These are phyloP conservation scores for Caenorhabditis japonica DNA, from an alignment of 2,888 invertebrate species.

Conservation along the genomic window DNA sequence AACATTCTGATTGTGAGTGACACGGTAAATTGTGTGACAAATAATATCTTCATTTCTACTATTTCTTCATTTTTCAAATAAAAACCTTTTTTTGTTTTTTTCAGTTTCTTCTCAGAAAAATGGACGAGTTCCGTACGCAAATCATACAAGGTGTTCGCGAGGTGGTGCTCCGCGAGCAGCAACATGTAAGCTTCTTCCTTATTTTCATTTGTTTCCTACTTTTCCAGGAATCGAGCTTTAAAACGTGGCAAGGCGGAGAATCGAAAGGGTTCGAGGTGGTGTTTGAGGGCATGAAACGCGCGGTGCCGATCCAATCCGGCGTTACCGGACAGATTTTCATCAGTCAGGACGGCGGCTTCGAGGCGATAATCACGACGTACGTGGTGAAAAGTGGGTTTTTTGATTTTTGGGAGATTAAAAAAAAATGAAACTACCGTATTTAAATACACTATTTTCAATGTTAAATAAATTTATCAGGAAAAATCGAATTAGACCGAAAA, in stretches of 20 bases:
- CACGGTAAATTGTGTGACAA: no score
- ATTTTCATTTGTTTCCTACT: no score
- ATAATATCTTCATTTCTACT: no score
- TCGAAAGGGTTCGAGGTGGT: constrained; percentile 45
- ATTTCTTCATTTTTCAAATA: no score
- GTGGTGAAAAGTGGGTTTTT: constrained; percentile 25
- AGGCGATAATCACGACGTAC: constrained; percentile 40
- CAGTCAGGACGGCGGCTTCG: constrained; percentile 43
- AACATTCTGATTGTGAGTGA: no score
- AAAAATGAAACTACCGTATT: background rate
- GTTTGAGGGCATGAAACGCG: constrained; percentile 24
- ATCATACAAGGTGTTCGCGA: constrained; percentile 22
- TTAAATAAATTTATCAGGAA: no score
- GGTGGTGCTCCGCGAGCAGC: constrained; percentile 30
- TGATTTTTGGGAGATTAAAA: background rate
- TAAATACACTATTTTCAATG: no score
- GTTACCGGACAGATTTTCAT: constrained; percentile 45
- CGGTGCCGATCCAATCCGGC: constrained; percentile 32
- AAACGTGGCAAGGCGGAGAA: constrained; percentile 38
- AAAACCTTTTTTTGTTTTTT: no score
- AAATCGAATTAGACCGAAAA: no score
- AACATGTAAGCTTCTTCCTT: constrained; percentile 24
- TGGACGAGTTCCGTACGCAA: constrained; percentile 41
- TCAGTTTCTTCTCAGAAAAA: no score
- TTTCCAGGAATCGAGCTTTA: constrained; percentile 22